These are phyloP conservation scores for Gulo gulo DNA, from an alignment of 2,113 vertebrate species.

Conservation along the genomic window DNA sequence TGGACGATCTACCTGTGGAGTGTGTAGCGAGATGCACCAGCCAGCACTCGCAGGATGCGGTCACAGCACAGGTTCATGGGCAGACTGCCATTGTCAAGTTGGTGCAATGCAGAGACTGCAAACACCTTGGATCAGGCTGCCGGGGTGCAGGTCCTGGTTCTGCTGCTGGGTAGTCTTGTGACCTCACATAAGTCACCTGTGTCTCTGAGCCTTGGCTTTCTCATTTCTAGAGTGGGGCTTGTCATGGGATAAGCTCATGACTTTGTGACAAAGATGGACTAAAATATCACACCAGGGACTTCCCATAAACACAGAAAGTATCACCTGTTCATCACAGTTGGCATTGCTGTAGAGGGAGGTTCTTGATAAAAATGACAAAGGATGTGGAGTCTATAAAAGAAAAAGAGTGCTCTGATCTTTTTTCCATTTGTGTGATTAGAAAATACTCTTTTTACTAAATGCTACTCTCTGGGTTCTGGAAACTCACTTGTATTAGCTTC, in stretches of 20 bases:
- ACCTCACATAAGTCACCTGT: background rate
- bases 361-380: background rate
- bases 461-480: background rate
- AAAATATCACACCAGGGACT: background rate
- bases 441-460: background rate
- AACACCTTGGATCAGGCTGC: background rate
- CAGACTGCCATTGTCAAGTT: background rate
- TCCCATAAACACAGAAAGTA: background rate
- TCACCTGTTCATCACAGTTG: background rate
- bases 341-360: too few species aligned
- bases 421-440: background rate
- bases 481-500: background rate
- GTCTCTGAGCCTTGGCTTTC: background rate
- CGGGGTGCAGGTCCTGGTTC: background rate
- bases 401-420: background rate
- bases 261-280: background rate
- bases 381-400: background rate
- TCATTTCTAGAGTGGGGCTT: background rate
- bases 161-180: background rate
- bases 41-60: rapidly evolving
- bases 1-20: background rate
- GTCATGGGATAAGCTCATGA: background rate
- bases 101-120: rapidly evolving
- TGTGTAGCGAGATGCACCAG: background rate
- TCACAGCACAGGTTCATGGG: background rate